These are phyloP conservation scores for Onychomys leucogaster DNA, from an alignment of 2,797 vertebrate genomes.

Conservation along the genomic window DNA sequence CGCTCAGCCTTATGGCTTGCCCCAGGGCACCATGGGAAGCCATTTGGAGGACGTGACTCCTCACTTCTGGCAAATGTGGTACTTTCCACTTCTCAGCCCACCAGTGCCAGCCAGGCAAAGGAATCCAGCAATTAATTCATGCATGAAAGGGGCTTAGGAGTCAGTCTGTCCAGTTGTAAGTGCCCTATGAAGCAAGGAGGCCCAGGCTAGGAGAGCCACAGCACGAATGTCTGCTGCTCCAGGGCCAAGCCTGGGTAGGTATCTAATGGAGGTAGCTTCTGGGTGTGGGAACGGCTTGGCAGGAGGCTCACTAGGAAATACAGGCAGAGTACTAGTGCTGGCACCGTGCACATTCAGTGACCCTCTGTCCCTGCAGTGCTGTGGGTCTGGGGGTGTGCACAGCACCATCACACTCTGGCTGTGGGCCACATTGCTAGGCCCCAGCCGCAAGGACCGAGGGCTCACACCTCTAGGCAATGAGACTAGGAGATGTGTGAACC, in stretches of 20 bases:
- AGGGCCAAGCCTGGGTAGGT: not conserved
- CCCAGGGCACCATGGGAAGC: not conserved
- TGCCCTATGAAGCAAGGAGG: too few species aligned
- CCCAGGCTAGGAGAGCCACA: not conserved
- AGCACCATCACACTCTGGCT: not conserved
- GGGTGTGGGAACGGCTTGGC: not conserved
- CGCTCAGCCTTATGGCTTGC: not conserved
- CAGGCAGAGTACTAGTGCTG: not conserved
- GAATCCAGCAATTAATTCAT: not conserved
- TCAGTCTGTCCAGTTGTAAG: not conserved
- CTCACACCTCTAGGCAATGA: not conserved
- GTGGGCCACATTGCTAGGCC: not conserved
- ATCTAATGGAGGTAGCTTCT: not conserved
- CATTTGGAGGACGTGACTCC: not conserved
- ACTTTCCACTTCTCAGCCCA: not conserved
- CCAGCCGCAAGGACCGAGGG: not conserved
- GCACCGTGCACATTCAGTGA: too few species aligned
- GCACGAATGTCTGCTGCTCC: accelerated
- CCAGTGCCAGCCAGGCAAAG: not conserved
- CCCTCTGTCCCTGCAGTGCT: not conserved
- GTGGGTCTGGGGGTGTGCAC: not conserved
- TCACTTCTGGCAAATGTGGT: not conserved
- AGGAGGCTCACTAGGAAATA: not conserved
- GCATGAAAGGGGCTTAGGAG: not conserved
- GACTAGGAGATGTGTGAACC: not conserved